phyloP scores from a whole-genome alignment of 2,113 vertebrate genomes.

The Indicator indicator region DNA sequence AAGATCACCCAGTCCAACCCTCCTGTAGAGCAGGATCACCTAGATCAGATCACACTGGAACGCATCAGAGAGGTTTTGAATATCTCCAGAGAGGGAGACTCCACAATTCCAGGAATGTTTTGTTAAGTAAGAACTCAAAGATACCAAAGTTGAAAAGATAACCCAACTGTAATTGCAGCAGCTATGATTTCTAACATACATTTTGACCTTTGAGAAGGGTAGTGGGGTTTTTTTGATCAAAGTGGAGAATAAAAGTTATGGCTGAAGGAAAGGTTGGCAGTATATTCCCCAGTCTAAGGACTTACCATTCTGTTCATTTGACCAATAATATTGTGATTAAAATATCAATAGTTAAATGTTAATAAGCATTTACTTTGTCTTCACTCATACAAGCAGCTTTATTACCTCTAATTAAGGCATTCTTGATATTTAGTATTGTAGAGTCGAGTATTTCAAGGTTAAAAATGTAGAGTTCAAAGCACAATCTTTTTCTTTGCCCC shows the following conservation, averaged over 20 bases:
- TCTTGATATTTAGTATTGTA: neutral
- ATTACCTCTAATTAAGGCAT: neutral
- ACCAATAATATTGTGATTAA: neutral
- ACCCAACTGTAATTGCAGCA: neutral
- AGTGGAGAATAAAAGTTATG: neutral
- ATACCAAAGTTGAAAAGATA: neutral
- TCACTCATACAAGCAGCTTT: neutral
- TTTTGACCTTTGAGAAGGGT: neutral
- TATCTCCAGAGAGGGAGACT: too few relatives aligned
- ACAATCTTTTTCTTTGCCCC: neutral
- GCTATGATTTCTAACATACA: neutral
- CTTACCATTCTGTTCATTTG: neutral
- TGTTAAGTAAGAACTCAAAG: neutral
- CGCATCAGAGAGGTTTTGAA: too few relatives aligned
- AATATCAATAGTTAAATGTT: neutral
- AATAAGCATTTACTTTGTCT: neutral
- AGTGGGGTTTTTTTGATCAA: neutral
- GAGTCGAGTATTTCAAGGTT: neutral
- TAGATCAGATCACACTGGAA: too few relatives aligned
- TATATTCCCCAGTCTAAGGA: neutral
- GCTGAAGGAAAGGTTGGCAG: neutral
- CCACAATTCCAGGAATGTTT: neutral
- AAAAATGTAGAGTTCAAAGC: neutral
- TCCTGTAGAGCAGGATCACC: too few relatives aligned
- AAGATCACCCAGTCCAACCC: too few relatives aligned